Evolutionary conservation across 1,140 invertebrate species (phyloP), one percentile per base, ranked within the genome.

Genomic region (Cotesia chilonis): DNA sequence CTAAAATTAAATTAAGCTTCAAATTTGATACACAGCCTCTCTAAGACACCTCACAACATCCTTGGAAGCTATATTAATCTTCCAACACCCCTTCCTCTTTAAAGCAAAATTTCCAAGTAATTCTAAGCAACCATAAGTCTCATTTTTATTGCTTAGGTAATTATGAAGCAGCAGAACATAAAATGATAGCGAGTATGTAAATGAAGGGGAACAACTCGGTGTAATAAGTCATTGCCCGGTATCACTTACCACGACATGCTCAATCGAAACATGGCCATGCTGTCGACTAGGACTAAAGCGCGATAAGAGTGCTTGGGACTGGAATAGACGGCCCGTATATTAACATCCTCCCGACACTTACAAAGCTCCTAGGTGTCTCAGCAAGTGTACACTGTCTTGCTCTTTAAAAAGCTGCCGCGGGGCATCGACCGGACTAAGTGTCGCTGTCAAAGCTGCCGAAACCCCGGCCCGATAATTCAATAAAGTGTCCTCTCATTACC

Each of bases 401-500:
- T 41, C 38, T 38, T 41, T 66, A 51, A 66, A 66, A 66, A 52
- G 64, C 64, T 17, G 63, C 54, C 41, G 41, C 41, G 41, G 52
- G 70, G 69, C 59, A 63, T 66, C 64, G 60, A 63, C 35, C 60
- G 57, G 14, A 17, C 63, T 77, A 80, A 83, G 81, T 79, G 79
- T 78, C 78, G 72, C 71, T 69, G 54, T 55, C 59, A 76, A 37
- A 28, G 77, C 76, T 78, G 41, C 41, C 82, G 79, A 80, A 72
- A 79, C 80, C 80, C 83, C 83, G 75, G 80, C 79, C 81, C 81
- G 82, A 86, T 87, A 87, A 87, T 87, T 87, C 79, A 83, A 86
- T 87, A 82, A 85, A 82, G 81, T 83, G 80, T 83, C 83, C 84
- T 83, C 84, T 84, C 84, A 85, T 87, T 87, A 87, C 84, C 84